Conservation (phyloP, 2,888 invertebrate species). For the Pimpla rufipes region DNA sequence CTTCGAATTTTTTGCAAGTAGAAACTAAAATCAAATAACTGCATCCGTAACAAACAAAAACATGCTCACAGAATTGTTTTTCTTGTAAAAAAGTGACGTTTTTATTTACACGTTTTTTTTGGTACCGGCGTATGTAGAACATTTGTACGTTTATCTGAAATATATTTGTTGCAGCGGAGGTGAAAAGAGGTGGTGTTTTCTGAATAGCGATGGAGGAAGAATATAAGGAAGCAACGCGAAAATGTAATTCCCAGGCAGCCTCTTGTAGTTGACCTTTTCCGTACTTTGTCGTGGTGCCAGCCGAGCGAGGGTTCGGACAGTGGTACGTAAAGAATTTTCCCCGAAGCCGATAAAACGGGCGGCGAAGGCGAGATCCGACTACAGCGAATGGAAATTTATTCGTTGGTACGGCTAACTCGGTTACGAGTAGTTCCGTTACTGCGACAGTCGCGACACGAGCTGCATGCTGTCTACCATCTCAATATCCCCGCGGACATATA, state of each 20-base stretch:
- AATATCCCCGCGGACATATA: constrained; percentile 27
- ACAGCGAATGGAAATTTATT: constrained; percentile 75
- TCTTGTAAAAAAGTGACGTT: too few species aligned
- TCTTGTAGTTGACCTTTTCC: neutral
- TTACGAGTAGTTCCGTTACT: constrained; percentile 62
- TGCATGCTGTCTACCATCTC: constrained; percentile 7
- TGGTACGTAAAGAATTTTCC: constrained; percentile 49
- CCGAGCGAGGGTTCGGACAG: constrained; percentile 13
- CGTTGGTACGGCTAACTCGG: constrained; percentile 60
- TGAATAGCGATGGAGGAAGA: neutral
- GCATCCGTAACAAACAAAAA: too few species aligned
- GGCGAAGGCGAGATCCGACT: constrained; percentile 26
- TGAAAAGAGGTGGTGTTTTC: neutral
- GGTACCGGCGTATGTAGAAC: too few species aligned
- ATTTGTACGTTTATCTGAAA: neutral
- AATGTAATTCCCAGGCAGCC: neutral
- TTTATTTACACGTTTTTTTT: too few species aligned
- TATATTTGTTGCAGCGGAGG: neutral
- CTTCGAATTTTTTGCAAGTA: too few species aligned
- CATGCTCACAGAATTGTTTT: too few species aligned
- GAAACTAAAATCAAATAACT: too few species aligned
- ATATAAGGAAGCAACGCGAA: neutral
- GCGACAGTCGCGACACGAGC: constrained; percentile 16
- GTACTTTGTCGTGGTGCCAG: neutral
- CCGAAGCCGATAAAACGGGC: constrained; percentile 26